Evolutionary conservation across 23 tunicate genomes (phyloP).

Genomic region (Botrylloides violaceus): DNA sequence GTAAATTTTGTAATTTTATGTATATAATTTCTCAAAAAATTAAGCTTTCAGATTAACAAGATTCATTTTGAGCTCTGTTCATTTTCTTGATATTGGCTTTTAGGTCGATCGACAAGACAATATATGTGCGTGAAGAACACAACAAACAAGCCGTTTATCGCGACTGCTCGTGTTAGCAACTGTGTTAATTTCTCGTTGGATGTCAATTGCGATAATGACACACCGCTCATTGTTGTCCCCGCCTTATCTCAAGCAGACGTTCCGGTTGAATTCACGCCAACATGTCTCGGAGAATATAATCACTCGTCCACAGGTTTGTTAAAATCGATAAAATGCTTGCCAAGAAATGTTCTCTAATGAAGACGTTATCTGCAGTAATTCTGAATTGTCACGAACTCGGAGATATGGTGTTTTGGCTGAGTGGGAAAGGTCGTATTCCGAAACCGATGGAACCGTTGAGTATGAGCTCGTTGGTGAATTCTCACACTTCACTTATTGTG

Average conservation of each 20-base stretch:
- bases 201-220: slow-evolving; percentile 12
- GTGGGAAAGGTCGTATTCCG: slow-evolving; percentile 72
- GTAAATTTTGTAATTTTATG: neutral
- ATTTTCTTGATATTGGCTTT: neutral
- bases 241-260: slow-evolving; percentile 43
- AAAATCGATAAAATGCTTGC: no score
- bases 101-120: slow-evolving; percentile 79
- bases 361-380: slow-evolving; percentile 35
- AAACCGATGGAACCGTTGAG: slow-evolving; percentile 86
- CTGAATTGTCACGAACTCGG: slow-evolving; percentile 75
- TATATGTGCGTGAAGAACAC: slow-evolving; percentile 61
- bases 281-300: slow-evolving; percentile 42
- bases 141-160: slow-evolving; percentile 56
- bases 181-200: slow-evolving; percentile 58
- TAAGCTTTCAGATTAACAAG: neutral
- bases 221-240: slow-evolving; percentile 30
- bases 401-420: slow-evolving; percentile 44
- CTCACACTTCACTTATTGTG: slow-evolving; percentile 81
- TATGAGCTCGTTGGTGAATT: slow-evolving; percentile 65
- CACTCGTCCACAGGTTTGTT: slow-evolving; percentile 73
- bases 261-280: slow-evolving; percentile 74
- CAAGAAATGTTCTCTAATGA: neutral
- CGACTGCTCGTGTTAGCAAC: slow-evolving; percentile 39
- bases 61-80: neutral
- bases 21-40: neutral